Base-by-base conservation (phyloP, 2,888 invertebrate species). In the Hermaeophaga mercurialis region DNA sequence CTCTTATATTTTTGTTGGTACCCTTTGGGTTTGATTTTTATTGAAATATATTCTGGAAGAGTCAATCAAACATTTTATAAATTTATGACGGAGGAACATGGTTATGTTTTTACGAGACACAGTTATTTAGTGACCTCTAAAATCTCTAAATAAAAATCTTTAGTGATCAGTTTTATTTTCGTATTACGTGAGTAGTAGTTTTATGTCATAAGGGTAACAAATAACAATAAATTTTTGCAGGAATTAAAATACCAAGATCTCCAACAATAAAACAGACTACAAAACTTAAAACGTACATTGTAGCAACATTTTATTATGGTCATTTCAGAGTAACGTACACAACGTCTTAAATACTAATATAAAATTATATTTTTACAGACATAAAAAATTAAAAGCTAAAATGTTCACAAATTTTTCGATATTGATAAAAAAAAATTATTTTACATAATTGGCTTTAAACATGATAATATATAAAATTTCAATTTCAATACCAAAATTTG, bases 171-270 rank as follows among this genome's bases (percentile, higher is more conserved):
- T 58, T 44, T 49, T 38, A 52, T 49, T 9, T 43, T 39, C 43
- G 46, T 47, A 56, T 48, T 44, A 36, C 44, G 33, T 58, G 43
- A 45, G 19, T 41, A 19, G 3, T 18, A 50, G 50, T 48, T 58
- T 44, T 49, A 54, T 49, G 48, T 48, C 54, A 54, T 49, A 17
- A 47, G 19, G 22, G 12, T 22, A 2, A 3, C 17, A 45, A 48
- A 45, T 49, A 46, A 58, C 58, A 54, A 38, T 58, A 58, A 58
- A 58, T 53, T 45, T n/a, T 49, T 54, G 36, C 44, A 54, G 52
- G 54, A 58, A 54, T 54, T 54, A 58, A 58, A 58, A 48, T 49
- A 49, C 54, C 44, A 31, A 34, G 49, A 54, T 43, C 34, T 18
- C 45, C 33, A 49, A 44, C 38, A 58, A 24, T 58, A 58, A 58